Evolutionary conservation across 2,113 vertebrate genomes (phyloP), one percentile per base, ranked within the genome.

Genomic region (Verasper variegatus): DNA sequence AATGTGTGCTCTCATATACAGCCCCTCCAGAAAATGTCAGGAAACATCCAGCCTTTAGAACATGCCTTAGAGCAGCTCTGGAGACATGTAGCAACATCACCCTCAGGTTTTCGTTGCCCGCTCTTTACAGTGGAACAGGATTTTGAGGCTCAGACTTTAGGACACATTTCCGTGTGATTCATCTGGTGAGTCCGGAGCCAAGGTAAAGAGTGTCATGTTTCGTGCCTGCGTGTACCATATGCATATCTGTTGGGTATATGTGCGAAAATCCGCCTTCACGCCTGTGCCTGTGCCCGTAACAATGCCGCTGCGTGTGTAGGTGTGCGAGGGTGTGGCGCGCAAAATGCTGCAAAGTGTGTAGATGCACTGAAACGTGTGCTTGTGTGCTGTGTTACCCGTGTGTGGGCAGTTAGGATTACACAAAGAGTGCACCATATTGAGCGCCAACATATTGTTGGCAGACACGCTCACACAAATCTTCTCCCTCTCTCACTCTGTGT

Each of bases 401-500:
- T 88, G 86, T 89, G 86, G 88, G 87, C 76, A 77, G 87, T 60
- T 58, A 45, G 73, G 83, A 81, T 83, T 72, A 80, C 79, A 86
- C 74, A 88, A 84, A 67, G 72, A 77, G 63, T 0, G 74, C 80
- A 73, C 75, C 86, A 82, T 90, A 88, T 83, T 90, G 85, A 88
- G 64, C 77, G 74, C 23, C 74, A 85, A 62, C 85, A 89, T 86
- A 89, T 75, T 87, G 82, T 80, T 91, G 87, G 87, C 87, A 82
- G 71, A 40, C 72, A 51, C 47, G 68, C 80, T 77, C 54, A 31
- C 63, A 81, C 65, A 60, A 83, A 82, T 63, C 85, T 71, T 64
- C 54, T 56, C 66, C 3, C 24, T 66, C 68, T 35, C 54, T 56
- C 66, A 4, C 24, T 66, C 68, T 35, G 51, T 9, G 20, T 51